Base-by-base conservation (phyloP, 2,113 vertebrate genomes). In the Apistogramma diplotaenia region DNA sequence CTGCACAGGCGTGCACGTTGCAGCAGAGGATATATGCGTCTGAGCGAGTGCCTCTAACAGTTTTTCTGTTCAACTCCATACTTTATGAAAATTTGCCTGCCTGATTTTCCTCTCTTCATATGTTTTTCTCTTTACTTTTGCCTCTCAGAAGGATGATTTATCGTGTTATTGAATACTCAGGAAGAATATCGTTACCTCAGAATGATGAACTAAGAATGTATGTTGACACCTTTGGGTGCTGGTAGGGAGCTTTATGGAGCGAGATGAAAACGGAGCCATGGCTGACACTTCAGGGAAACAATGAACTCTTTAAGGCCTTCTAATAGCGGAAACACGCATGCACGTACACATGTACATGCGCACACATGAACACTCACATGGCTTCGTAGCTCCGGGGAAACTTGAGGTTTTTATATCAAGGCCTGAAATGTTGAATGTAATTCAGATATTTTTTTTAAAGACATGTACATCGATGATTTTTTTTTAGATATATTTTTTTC, bases 401-500 rank as follows among this genome's bases (percentile, higher is more conserved):
- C 93, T 94, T 93, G 94, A 96, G 94, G 93, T 95, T 95, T 93
- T 88, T 86, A 91, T 92, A 88, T 86, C 75, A 94, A 95, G 94
- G 94, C 92, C 94, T 85, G 81, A 94, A 95, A 95, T 93, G 92
- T 95, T 95, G 97, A 98, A 97, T 97, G 97, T 97, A 98, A 96
- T 96, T 94, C 87, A 93, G 93, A 94, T 94, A 89, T 93, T 93
- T 93, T 95, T 88, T 94, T 89, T 53, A 86, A 92, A 89, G 81
- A 93, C 86, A 92, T 91, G 88, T 93, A 88, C 88, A 92, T 93
- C 78, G 1, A 83, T 88, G 84, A 91, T 91, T 87, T 93, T 87
- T 93, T 93, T 93, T 90, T 94, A 93, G 87, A 90, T 91, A 78
- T 91, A 91, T 94, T 91, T 93, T 90, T 70, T 84, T 78, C 91